Evolutionary conservation across 2,797 vertebrate species (phyloP).

Genomic region (Bovichtus variegatus): DNA sequence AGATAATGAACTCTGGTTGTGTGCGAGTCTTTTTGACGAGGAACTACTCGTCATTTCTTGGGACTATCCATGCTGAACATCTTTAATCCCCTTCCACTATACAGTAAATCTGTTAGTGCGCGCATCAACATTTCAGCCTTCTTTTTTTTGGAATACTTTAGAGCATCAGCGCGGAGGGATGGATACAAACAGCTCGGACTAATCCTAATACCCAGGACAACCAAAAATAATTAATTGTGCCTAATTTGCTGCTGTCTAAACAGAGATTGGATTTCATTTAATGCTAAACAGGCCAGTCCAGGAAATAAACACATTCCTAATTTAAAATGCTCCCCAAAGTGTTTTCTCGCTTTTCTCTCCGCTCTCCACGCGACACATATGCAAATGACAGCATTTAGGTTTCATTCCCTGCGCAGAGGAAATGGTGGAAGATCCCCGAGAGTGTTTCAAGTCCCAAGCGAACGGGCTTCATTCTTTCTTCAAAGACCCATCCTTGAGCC

Average conservation of each 20-base stretch:
- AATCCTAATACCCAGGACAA: slow-evolving; percentile 78
- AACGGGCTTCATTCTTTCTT: slow-evolving; percentile 50
- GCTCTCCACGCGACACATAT: slow-evolving; percentile 70
- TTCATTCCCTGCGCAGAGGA: slow-evolving; percentile 62
- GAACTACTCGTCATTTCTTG: slow-evolving; percentile 47
- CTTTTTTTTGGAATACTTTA: slow-evolving; percentile 51
- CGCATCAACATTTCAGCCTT: slow-evolving; percentile 47
- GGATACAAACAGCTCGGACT: slow-evolving; percentile 69
- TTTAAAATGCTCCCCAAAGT: slow-evolving; percentile 78
- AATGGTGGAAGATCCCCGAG: slow-evolving; percentile 61
- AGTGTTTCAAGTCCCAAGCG: slow-evolving; percentile 64
- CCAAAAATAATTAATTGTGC: slow-evolving; percentile 80
- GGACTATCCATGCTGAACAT: slow-evolving; percentile 53
- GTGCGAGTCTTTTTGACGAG: slow-evolving; percentile 45
- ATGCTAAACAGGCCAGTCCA: slow-evolving; percentile 76
- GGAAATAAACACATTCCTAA: slow-evolving; percentile 82
- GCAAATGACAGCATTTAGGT: slow-evolving; percentile 80
- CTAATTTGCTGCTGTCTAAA: slow-evolving; percentile 84
- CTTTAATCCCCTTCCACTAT: slow-evolving; percentile 56
- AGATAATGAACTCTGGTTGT: slow-evolving; percentile 73
- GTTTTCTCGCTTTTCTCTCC: slow-evolving; percentile 57
- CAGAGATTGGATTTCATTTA: slow-evolving; percentile 83
- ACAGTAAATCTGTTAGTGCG: slow-evolving; percentile 53
- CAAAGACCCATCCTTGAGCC: slow-evolving; percentile 60
- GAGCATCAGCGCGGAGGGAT: slow-evolving; percentile 55